Percentiles rank a stretch among this genome's conserved stretches.
Evolutionary conservation across 2,888 invertebrate species (phyloP).

Genomic region (Aphidoletes aphidimyza): DNA sequence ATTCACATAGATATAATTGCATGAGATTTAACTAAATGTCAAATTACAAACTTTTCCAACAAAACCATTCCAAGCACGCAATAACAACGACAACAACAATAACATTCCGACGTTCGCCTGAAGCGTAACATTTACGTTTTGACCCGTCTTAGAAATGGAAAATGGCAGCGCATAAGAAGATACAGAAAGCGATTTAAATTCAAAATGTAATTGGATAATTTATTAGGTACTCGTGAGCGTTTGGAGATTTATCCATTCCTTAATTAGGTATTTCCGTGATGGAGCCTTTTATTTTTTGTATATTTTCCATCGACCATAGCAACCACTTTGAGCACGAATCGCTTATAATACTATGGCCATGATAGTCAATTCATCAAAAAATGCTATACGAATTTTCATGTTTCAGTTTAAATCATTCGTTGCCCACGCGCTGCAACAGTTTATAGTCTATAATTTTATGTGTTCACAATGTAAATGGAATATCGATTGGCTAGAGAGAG

Average conservation of each 20-base stretch:
- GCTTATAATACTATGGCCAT: background rate
- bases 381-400: too few relatives aligned
- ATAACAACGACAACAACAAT: background rate
- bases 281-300: background rate
- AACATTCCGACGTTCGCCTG: too few relatives aligned
- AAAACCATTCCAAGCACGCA: too few relatives aligned
- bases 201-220: constrained; percentile 37
- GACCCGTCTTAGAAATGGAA: background rate
- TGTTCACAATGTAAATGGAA: background rate
- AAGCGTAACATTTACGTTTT: background rate
- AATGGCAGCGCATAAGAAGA: too few relatives aligned
- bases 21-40: background rate
- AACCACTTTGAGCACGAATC: background rate
- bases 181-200: background rate
- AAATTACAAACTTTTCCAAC: background rate
- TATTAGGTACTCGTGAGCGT: background rate
- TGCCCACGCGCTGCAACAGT: background rate
- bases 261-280: constrained; percentile 1
- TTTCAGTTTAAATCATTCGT: too few relatives aligned
- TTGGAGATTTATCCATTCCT: background rate
- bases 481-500: background rate
- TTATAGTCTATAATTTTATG: background rate
- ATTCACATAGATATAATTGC: background rate
- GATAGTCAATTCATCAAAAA: too few relatives aligned
- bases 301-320: background rate